Evolutionary conservation across 2,888 invertebrate species (phyloP).

Genomic region (Alitta virens): DNA sequence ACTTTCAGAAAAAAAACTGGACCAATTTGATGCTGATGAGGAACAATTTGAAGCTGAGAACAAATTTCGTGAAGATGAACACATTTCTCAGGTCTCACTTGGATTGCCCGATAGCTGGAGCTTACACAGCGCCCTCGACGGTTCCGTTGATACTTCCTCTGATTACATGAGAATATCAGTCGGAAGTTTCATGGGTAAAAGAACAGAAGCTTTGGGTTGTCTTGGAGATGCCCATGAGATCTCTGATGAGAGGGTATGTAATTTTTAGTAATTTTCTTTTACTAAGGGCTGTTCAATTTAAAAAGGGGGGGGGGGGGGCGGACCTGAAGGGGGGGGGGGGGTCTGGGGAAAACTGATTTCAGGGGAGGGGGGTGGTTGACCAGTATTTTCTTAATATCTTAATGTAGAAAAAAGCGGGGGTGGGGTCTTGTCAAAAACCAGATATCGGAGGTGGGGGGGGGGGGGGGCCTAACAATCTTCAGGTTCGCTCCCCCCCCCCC

Average conservation of each 20-base stretch:
- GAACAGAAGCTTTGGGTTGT: constrained; percentile 43
- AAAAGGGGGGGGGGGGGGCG: too few species aligned
- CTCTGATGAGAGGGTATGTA: constrained; percentile 4
- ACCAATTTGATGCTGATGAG: constrained; percentile 34
- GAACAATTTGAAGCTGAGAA: constrained; percentile 38
- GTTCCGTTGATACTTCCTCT: background rate
- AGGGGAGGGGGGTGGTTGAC: too few species aligned
- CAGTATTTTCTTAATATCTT: too few species aligned
- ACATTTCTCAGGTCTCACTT: background rate
- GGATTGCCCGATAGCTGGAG: background rate
- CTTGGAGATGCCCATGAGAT: constrained; percentile 32
- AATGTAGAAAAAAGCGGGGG: too few species aligned
- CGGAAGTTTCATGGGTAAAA: constrained; percentile 39
- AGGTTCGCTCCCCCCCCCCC: too few species aligned
- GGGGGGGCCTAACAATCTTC: too few species aligned
- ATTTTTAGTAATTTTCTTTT: background rate
- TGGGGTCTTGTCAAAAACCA: too few species aligned
- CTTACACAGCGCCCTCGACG: background rate
- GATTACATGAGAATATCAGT: constrained; percentile 36
- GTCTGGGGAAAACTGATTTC: too few species aligned
- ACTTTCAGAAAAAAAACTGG: background rate
- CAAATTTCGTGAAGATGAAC: constrained; percentile 18
- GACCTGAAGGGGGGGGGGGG: too few species aligned
- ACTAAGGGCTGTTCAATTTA: too few species aligned
- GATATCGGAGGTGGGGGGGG: too few species aligned